Evolutionary conservation across 2,797 vertebrate genomes (phyloP).

Genomic region (Pipistrellus nathusii): DNA sequence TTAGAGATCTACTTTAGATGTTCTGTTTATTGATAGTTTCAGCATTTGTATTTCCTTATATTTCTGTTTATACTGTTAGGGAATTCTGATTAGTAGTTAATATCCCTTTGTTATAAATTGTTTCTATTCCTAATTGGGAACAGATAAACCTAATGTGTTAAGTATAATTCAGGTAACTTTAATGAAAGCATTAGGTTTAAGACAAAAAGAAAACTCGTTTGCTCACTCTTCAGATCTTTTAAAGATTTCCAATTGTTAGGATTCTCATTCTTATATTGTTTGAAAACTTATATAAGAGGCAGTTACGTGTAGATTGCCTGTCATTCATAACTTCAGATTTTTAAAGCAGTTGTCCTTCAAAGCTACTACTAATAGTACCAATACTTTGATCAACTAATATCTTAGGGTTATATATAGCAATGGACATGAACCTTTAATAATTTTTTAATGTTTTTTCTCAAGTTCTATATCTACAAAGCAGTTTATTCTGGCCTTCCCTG

Average conservation of each 20-base stretch:
- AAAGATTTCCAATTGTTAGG: neutral
- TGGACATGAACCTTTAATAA: conserved; percentile 43
- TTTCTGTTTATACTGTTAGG: conserved; percentile 4
- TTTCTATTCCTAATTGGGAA: neutral
- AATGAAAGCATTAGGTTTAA: conserved; percentile 53
- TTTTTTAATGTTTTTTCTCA: conserved; percentile 44
- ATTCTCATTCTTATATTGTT: conserved; percentile 41
- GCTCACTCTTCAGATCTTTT: conserved; percentile 13
- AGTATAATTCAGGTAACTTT: conserved; percentile 44
- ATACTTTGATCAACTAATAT: neutral
- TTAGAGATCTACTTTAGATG: conserved; percentile 40
- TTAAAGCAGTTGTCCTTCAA: conserved; percentile 59
- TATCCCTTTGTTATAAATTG: neutral
- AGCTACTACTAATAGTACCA: neutral
- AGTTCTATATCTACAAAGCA: neutral
- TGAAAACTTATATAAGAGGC: neutral
- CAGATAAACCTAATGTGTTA: neutral
- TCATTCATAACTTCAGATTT: conserved; percentile 38
- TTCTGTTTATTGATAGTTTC: conserved; percentile 34
- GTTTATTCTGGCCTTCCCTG: conserved; percentile 38
- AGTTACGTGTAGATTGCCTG: neutral
- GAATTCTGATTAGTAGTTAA: conserved; percentile 30
- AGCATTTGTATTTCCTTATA: conserved; percentile 30
- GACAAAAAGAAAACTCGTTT: neutral
- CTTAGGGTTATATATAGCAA: neutral